These are phyloP conservation scores for Euclidia mi DNA, from an alignment of 2,888 invertebrate genomes.

Conservation along the genomic window DNA sequence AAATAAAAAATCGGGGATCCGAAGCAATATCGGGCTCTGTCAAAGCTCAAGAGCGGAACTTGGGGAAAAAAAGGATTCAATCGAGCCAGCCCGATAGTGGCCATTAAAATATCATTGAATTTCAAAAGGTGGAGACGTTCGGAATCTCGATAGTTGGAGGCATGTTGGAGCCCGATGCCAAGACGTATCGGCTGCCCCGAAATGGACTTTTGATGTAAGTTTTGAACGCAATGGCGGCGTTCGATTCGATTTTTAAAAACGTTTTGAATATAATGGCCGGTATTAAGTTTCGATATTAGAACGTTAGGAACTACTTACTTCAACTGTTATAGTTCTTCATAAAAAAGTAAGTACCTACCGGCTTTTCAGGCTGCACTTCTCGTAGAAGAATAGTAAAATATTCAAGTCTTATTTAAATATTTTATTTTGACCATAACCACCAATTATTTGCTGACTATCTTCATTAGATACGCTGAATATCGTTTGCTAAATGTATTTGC, in stretches of 20 bases:
- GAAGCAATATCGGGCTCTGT: constrained; percentile 77
- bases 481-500: too few species aligned
- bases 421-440: too few species aligned
- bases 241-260: constrained; percentile 48
- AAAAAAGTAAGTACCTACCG: too few species aligned
- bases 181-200: constrained; percentile 76
- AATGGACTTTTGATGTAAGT: constrained; percentile 87
- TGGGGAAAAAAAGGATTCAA: constrained; percentile 73
- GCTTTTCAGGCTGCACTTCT: too few species aligned
- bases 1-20: constrained; percentile 72
- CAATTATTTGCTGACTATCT: too few species aligned
- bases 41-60: constrained; percentile 69
- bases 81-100: constrained; percentile 81
- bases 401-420: too few species aligned
- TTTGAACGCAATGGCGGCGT: constrained; percentile 62
- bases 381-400: too few species aligned
- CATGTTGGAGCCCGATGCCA: constrained; percentile 57
- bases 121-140: constrained; percentile 80
- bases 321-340: too few species aligned
- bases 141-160: constrained; percentile 68
- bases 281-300: neutral
- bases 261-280: constrained; percentile 10
- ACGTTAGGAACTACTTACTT: neutral
- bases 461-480: too few species aligned
- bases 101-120: constrained; percentile 89